These are phyloP conservation scores for Lagenorhynchus albirostris DNA, from an alignment of 2,113 vertebrate genomes.

Conservation along the genomic window DNA sequence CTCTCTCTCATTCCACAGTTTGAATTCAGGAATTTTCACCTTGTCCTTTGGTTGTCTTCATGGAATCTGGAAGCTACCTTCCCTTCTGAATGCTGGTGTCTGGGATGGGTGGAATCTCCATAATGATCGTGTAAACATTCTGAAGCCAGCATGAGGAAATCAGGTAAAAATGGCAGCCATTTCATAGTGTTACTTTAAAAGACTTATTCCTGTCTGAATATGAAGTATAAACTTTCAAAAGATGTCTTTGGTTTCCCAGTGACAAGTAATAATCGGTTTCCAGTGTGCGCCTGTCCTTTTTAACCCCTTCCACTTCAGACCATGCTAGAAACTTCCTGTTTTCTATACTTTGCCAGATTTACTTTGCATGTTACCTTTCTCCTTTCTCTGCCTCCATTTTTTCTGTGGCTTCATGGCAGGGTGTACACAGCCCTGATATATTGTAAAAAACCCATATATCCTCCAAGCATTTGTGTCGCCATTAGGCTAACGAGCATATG, in stretches of 20 bases:
- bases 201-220: neutral
- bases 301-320: neutral
- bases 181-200: neutral
- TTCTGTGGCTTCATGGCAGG: neutral
- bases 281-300: neutral
- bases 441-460: neutral
- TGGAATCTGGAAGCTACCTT: neutral
- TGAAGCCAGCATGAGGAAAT: neutral
- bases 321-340: neutral
- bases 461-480: neutral
- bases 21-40: neutral
- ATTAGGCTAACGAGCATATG: constrained; percentile 41
- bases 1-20: neutral
- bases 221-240: neutral
- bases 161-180: neutral
- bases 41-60: neutral
- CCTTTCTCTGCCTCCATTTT: neutral
- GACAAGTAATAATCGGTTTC: neutral
- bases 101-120: neutral
- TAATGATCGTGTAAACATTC: neutral
- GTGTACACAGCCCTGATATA: neutral
- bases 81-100: neutral
- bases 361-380: neutral
- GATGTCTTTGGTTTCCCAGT: neutral
- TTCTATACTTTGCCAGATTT: neutral